Evolutionary conservation across 1,140 invertebrate species (phyloP), one percentile per base, ranked within the genome.

Genomic region (Hesperophylax magnus): DNA sequence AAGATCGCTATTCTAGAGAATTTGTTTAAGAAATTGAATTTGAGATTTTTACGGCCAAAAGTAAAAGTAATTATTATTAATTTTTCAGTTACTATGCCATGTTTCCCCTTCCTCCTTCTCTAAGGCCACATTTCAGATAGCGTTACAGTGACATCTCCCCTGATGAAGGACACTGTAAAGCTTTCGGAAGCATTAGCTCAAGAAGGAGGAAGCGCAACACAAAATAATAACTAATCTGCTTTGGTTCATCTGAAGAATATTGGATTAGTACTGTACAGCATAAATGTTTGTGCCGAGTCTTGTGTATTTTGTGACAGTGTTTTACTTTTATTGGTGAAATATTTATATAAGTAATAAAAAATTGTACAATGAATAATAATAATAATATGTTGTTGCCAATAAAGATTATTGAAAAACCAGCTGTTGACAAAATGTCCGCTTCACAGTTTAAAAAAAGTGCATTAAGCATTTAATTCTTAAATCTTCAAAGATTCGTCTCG

Each of bases 21-120:
- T 79, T 78, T 78, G 77, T 78, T 79, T 79, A 79, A 79, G 67
- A 79, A 79, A 79, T 63, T 58, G 5, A 39, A 79, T 71, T 47
- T 34, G 20, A 67, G 54, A 78, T n/a, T n/a, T n/a, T n/a, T n/a
- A n/a, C n/a, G n/a, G n/a, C n/a, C n/a, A n/a, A n/a, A n/a, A n/a
- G n/a, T n/a, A n/a, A n/a, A n/a, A n/a, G n/a, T n/a, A n/a, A n/a
- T n/a, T n/a, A n/a, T n/a, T n/a, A n/a, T n/a, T n/a, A n/a, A n/a
- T n/a, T n/a, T n/a, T n/a, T n/a, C n/a, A n/a, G n/a, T n/a, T n/a
- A n/a, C n/a, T n/a, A n/a, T n/a, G n/a, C n/a, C n/a, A n/a, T n/a
- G n/a, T n/a, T n/a, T n/a, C n/a, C n/a, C n/a, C n/a, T n/a, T n/a
- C n/a, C n/a, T n/a, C n/a, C n/a, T n/a, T n/a, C n/a, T n/a, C n/a